phyloP scores from a whole-genome alignment of 2,113 vertebrate species.

The Polypterus bichir region DNA sequence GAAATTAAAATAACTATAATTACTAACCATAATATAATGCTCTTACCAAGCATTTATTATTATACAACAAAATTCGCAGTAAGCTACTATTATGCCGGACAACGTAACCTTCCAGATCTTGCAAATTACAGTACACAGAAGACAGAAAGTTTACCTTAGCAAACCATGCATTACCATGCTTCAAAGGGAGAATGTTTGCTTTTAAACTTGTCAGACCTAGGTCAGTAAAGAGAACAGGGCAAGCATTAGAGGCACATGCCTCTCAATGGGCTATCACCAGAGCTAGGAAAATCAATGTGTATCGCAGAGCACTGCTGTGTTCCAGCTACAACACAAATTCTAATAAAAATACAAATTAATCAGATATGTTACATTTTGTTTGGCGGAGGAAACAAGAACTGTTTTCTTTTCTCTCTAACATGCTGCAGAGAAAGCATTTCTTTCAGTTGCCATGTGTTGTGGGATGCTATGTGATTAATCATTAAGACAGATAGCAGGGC shows the following conservation, averaged over 20 bases:
- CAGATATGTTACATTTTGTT: background rate
- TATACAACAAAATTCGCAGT: too few relatives aligned
- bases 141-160: too few relatives aligned
- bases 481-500: conserved; percentile 24
- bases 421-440: conserved; percentile 24
- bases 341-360: background rate
- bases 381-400: conserved; percentile 19
- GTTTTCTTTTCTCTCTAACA: conserved; percentile 29
- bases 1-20: too few relatives aligned
- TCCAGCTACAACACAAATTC: background rate
- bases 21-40: too few relatives aligned
- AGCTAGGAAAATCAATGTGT: conserved; percentile 1
- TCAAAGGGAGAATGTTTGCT: conserved; percentile 5
- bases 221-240: background rate
- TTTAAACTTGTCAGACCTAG: conserved; percentile 1
- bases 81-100: too few relatives aligned
- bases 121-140: too few relatives aligned
- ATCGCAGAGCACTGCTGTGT: background rate
- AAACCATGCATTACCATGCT: background rate
- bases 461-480: conserved; percentile 26
- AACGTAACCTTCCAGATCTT: too few relatives aligned
- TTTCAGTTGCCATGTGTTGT: conserved; percentile 23
- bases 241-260: background rate
- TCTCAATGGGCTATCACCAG: background rate
- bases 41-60: too few relatives aligned